Evolutionary conservation across 2,888 invertebrate species (phyloP).

Genomic region (Melanotus villosus): DNA sequence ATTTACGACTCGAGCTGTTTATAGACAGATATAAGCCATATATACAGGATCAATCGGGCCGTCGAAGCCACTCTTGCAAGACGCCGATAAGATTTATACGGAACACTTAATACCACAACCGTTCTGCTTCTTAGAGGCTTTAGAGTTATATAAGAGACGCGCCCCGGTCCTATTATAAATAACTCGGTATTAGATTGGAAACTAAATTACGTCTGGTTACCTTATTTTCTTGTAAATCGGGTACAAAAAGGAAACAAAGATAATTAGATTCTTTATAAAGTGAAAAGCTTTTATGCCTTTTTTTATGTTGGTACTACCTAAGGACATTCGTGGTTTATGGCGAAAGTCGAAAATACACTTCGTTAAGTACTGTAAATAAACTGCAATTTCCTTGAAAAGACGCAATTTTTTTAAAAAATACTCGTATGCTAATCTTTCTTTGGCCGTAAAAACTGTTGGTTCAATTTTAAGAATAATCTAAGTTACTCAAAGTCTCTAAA

Average conservation of each 20-base stretch:
- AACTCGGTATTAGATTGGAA: constrained; percentile 51
- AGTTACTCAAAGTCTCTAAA: too few relatives aligned
- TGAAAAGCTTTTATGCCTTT: constrained; percentile 17
- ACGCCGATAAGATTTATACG: constrained; percentile 68
- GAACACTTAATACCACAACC: constrained; percentile 59
- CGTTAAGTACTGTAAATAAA: too few relatives aligned
- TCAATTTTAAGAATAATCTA: too few relatives aligned
- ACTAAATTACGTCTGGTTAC: constrained; percentile 52
- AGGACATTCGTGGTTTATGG: too few relatives aligned
- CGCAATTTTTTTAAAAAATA: too few relatives aligned
- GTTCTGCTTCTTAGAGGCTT: constrained; percentile 53
- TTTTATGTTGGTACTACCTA: too few relatives aligned
- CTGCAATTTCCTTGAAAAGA: too few relatives aligned
- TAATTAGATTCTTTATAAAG: constrained; percentile 37
- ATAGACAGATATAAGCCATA: constrained; percentile 68
- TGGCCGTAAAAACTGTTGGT: too few relatives aligned
- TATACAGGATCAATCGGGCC: constrained; percentile 66
- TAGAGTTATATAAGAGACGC: constrained; percentile 45
- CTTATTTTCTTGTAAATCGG: constrained; percentile 45
- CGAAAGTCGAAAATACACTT: too few relatives aligned
- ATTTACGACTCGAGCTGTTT: constrained; percentile 68
- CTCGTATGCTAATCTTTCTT: too few relatives aligned
- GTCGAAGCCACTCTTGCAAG: constrained; percentile 68
- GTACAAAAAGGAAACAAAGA: constrained; percentile 39
- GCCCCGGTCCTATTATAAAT: constrained; percentile 51